Evolutionary conservation across 92 coral and sea anemone genomes (phyloP), one percentile per base, ranked within the genome.

Genomic region (Nematostella vectensis): DNA sequence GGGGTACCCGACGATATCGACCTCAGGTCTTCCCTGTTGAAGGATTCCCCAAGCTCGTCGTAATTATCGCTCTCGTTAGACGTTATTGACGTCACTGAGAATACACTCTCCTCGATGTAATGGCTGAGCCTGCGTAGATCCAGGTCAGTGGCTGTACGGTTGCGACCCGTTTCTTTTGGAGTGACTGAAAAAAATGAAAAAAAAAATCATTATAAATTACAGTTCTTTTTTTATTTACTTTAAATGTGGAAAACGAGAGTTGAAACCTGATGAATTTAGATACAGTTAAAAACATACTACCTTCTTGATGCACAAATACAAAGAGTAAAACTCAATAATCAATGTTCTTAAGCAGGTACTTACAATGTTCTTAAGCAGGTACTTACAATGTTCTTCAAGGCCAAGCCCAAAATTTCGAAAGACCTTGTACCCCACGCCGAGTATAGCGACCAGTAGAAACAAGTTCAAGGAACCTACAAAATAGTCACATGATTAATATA

Each of bases 331-430:
- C n/a, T n/a, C n/a, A n/a, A n/a, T n/a, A n/a, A n/a, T n/a, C n/a
- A n/a, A n/a, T n/a, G n/a, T n/a, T n/a, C n/a, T n/a, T n/a, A n/a
- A n/a, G n/a, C n/a, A n/a, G n/a, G n/a, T n/a, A n/a, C n/a, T n/a
- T n/a, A n/a, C n/a, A n/a, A n/a, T n/a, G n/a, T n/a, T n/a, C n/a
- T n/a, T n/a, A n/a, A n/a, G n/a, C 40, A 33, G 15, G 15, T 17
- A 84, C 94, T 84, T 65, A 84, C 94, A 84, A 40, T 84, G 94
- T 15, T 66, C 52, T 13, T 76, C 94, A 13, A 84, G 77, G 31
- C 94, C 94, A 31, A 52, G 59, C 17, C 94, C 94, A 65, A 84
- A 84, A 55, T 84, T 84, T 25, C 60, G 57, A 52, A 63, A 84
- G 26, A 71, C 80, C 58, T 84, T 84, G 30, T 53, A 62, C 22